These are phyloP conservation scores for Sebastes itinus DNA, from an alignment of 2,797 vertebrate species.

Conservation along the genomic window DNA sequence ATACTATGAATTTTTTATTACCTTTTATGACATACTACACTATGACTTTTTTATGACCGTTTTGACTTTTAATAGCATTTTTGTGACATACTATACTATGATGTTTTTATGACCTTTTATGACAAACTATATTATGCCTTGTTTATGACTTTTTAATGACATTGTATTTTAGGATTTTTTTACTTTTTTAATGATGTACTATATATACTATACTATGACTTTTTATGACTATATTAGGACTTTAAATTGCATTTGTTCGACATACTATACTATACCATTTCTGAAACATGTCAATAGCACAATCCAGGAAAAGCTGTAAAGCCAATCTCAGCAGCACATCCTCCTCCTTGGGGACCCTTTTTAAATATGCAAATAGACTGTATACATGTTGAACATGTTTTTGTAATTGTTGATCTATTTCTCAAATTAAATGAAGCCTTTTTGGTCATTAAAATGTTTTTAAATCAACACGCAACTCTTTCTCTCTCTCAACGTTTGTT, in stretches of 20 bases:
- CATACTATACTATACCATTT: neutral
- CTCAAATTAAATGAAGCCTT: neutral
- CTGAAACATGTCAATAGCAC: neutral
- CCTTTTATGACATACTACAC: neutral
- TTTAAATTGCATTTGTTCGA: neutral
- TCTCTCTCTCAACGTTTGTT: neutral
- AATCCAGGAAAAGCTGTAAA: neutral
- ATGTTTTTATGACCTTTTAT: too few relatives aligned
- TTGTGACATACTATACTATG: too few relatives aligned
- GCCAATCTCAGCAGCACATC: too few relatives aligned
- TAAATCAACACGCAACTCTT: neutral
- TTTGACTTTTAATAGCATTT: too few relatives aligned
- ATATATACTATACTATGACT: neutral
- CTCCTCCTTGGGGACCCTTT: too few relatives aligned
- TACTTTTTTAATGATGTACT: too few relatives aligned
- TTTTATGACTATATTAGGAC: neutral
- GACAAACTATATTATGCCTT: too few relatives aligned
- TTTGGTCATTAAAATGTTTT: neutral
- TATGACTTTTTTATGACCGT: too few relatives aligned
- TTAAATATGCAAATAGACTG: neutral
- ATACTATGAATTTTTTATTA: neutral
- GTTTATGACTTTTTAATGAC: too few relatives aligned
- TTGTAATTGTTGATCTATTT: neutral
- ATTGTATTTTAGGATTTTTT: neutral
- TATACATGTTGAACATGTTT: neutral